Evolutionary conservation across 2,888 invertebrate species (phyloP).

Genomic region (Cenopis cana): DNA sequence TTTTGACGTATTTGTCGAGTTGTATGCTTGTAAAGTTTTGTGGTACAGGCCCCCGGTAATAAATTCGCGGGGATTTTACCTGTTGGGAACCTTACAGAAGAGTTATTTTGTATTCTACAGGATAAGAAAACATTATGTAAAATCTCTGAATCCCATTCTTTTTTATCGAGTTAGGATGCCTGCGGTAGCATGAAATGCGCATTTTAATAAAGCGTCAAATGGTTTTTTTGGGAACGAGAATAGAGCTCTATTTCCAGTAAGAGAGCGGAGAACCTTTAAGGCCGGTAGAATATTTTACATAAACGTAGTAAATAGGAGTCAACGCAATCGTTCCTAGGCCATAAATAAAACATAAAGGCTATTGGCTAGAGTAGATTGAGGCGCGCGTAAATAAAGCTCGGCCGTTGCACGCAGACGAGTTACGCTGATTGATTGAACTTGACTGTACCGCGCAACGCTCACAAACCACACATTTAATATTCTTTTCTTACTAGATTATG

Average conservation of each 20-base stretch:
- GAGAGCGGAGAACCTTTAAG: neutral
- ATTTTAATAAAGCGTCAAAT: neutral
- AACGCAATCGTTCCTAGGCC: neutral
- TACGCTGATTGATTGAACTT: slow-evolving; percentile 39
- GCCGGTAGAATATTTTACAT: neutral
- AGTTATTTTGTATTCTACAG: neutral
- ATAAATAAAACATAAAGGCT: slow-evolving; percentile 36
- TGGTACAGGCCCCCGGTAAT: too few relatives aligned
- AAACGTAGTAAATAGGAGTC: neutral
- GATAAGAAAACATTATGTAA: neutral
- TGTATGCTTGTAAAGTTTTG: too few relatives aligned
- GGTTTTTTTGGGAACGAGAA: neutral
- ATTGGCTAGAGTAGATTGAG: slow-evolving; percentile 22
- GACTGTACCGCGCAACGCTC: slow-evolving; percentile 31
- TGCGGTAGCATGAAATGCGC: neutral
- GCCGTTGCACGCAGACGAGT: slow-evolving; percentile 35
- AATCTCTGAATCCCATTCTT: neutral
- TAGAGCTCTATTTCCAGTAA: neutral
- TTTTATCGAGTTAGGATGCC: neutral
- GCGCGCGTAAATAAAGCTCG: slow-evolving; percentile 39
- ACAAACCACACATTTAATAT: slow-evolving; percentile 2
- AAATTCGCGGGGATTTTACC: neutral
- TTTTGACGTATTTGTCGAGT: too few relatives aligned
- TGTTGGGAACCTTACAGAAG: neutral
- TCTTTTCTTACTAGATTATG: neutral